These are phyloP conservation scores for Criorhina ranunculi DNA, from an alignment of 2,888 invertebrate species.

Conservation along the genomic window DNA sequence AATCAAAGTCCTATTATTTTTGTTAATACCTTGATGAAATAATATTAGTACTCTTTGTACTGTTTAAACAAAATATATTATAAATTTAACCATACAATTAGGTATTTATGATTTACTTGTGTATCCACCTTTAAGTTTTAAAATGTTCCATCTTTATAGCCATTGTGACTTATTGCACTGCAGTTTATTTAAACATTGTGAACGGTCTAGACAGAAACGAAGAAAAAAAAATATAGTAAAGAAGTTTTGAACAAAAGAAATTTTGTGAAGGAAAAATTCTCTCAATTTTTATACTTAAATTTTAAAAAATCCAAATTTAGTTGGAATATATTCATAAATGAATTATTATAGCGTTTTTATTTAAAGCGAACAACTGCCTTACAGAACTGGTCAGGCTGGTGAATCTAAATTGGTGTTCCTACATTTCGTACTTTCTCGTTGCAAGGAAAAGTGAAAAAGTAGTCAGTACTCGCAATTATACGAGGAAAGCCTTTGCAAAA, in stretches of 20 bases:
- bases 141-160: neutral
- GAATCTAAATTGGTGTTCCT: constrained; percentile 75
- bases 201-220: constrained; percentile 71
- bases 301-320: constrained; percentile 40
- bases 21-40: too few relatives aligned
- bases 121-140: neutral
- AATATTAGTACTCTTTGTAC: too few relatives aligned
- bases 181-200: constrained; percentile 39
- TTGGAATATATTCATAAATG: constrained; percentile 30
- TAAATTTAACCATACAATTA: too few relatives aligned
- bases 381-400: constrained; percentile 70
- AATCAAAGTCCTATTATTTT: too few relatives aligned
- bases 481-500: constrained; percentile 75
- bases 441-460: constrained; percentile 64
- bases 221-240: constrained; percentile 50
- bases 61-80: too few relatives aligned
- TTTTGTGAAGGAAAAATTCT: constrained; percentile 63
- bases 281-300: constrained; percentile 62
- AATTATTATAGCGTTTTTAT: constrained; percentile 34
- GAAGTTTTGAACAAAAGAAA: constrained; percentile 74
- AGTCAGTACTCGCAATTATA: constrained; percentile 22
- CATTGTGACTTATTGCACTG: constrained; percentile 37
- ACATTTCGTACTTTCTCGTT: constrained; percentile 70
- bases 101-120: too few relatives aligned
- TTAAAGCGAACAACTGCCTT: constrained; percentile 58